Conservation (phyloP, 1,140 invertebrate species). For the Diploscapter pachys region DNA sequence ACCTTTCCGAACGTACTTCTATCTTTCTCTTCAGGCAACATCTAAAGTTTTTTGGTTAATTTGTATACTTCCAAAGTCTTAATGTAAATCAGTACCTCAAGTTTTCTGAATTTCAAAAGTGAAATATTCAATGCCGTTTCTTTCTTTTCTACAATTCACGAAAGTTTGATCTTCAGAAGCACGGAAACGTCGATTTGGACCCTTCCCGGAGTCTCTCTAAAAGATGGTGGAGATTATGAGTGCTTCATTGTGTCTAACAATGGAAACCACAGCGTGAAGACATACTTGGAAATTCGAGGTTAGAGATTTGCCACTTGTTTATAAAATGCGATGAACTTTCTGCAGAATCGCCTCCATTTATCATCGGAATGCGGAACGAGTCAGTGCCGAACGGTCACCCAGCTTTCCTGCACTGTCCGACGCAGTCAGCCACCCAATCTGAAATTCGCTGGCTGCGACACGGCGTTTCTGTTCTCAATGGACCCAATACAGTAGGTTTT, state of each 20-base stretch:
- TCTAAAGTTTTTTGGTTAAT: no score
- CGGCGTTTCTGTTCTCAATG: slow-evolving; percentile 52
- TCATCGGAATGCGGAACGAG: slow-evolving; percentile 60
- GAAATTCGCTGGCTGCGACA: slow-evolving; percentile 32
- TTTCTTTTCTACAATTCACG: no score
- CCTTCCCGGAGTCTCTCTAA: slow-evolving; percentile 55
- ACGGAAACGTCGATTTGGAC: slow-evolving; percentile 56
- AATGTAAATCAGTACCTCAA: no score
- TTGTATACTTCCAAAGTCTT: no score
- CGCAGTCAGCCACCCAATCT: slow-evolving; percentile 40
- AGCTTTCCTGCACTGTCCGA: slow-evolving; percentile 62
- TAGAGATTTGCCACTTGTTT: slow-evolving; percentile 5
- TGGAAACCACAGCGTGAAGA: slow-evolving; percentile 58
- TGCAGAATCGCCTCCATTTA: slow-evolving; percentile 64
- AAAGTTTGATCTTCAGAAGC: slow-evolving; percentile 13
- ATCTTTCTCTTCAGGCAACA: no score
- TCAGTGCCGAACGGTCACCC: slow-evolving; percentile 60
- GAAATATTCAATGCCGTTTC: no score
- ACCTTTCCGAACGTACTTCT: no score
- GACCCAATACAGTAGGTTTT: slow-evolving; percentile 11
- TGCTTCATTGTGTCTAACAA: slow-evolving; percentile 62
- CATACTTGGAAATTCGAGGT: slow-evolving; percentile 60
- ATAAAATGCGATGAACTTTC: slow-evolving; percentile 1
- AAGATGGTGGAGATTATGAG: slow-evolving; percentile 62
- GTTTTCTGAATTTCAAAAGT: no score